phyloP scores from a whole-genome alignment of 2,888 invertebrate genomes.

The Ormyrus thymus region DNA sequence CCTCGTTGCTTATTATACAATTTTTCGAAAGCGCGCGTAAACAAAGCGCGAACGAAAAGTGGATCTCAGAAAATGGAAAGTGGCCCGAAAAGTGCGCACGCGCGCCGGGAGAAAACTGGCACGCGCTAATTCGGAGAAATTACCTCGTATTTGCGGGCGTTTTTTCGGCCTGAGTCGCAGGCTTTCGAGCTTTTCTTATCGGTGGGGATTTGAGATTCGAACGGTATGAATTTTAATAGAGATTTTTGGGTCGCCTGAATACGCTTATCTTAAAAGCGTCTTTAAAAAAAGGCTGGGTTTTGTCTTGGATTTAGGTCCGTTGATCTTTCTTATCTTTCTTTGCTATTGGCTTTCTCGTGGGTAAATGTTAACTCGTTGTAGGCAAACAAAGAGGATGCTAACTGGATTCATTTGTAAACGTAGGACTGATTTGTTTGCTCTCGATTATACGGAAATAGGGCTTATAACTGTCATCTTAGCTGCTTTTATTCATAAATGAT shows the following conservation, averaged over 20 bases:
- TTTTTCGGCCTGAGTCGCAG: conserved; percentile 46
- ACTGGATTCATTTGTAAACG: too few relatives aligned
- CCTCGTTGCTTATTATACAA: conserved; percentile 10
- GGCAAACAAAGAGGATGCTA: not conserved
- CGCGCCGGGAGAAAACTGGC: conserved; percentile 62
- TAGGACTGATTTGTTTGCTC: too few relatives aligned
- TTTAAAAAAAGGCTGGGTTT: not conserved
- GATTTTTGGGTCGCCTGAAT: not conserved
- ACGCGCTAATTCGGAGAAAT: conserved; percentile 69
- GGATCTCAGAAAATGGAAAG: conserved; percentile 63
- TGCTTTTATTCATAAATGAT: too few relatives aligned
- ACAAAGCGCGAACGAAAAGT: conserved; percentile 40
- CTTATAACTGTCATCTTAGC: too few relatives aligned
- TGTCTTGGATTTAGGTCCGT: not conserved
- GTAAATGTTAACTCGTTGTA: not conserved
- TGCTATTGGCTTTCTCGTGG: conserved; percentile 3
- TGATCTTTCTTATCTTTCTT: not conserved
- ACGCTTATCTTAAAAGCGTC: conserved; percentile 20
- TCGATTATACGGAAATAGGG: too few relatives aligned
- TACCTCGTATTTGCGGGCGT: conserved; percentile 42
- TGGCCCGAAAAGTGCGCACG: conserved; percentile 59
- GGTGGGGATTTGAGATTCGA: not conserved
- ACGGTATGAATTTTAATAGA: not conserved
- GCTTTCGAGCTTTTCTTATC: conserved; percentile 27
- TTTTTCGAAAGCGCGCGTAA: conserved; percentile 10